Conservation (phyloP, 2,113 vertebrate species). For the Salvelinus alpinus region DNA sequence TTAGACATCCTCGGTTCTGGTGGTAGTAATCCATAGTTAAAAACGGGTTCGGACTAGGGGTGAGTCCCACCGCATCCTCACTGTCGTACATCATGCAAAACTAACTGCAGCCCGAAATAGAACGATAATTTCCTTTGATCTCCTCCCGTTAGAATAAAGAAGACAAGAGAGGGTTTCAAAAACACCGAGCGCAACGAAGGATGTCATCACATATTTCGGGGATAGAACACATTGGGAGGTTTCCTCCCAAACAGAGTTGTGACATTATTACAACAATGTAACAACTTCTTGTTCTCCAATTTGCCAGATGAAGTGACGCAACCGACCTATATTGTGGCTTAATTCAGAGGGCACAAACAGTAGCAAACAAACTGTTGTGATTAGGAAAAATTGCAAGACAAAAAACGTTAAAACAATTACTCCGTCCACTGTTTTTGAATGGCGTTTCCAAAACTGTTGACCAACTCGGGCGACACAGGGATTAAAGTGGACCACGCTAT, state of each 20-base stretch:
- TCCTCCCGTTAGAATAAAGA: not conserved
- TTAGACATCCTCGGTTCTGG: conserved; percentile 75
- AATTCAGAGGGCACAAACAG: too few species aligned
- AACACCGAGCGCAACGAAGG: too few species aligned
- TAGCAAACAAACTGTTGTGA: too few species aligned
- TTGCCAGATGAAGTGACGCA: not conserved
- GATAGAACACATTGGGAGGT: not conserved
- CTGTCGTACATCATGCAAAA: conserved; percentile 77
- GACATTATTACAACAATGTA: not conserved
- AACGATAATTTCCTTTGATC: not conserved
- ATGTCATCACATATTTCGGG: not conserved
- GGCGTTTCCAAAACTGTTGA: too few species aligned
- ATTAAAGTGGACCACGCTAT: too few species aligned
- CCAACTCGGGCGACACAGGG: too few species aligned
- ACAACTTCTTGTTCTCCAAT: not conserved
- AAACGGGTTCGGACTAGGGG: conserved; percentile 70
- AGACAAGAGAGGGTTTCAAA: too few species aligned
- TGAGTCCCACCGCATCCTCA: conserved; percentile 78
- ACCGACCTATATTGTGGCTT: too few species aligned
- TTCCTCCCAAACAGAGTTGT: not conserved
- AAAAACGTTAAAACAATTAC: too few species aligned
- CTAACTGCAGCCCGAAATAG: not conserved
- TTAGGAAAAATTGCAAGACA: too few species aligned
- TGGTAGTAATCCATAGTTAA: conserved; percentile 82
- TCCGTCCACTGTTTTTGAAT: too few species aligned